Conservation (phyloP, 2,113 vertebrate genomes). For the Equus przewalskii region DNA sequence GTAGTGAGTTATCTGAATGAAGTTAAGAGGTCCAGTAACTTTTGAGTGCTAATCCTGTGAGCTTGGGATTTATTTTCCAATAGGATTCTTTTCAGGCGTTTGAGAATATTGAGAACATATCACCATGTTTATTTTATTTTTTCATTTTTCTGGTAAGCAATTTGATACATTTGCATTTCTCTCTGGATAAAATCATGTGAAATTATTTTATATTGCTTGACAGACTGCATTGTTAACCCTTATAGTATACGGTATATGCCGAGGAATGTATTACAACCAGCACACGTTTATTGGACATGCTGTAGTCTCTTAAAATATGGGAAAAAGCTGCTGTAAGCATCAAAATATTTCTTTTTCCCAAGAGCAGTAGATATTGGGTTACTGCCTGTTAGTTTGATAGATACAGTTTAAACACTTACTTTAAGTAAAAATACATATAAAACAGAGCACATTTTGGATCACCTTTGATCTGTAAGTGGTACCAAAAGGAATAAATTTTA, state of each 20-base stretch:
- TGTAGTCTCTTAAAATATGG: conserved; percentile 60
- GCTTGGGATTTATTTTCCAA: not conserved
- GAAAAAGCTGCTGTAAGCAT: not conserved
- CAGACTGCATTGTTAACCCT: not conserved
- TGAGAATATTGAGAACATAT: not conserved
- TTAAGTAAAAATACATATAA: conserved; percentile 72
- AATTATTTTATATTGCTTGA: not conserved
- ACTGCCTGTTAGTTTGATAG: conserved; percentile 62
- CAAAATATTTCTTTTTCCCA: conserved; percentile 54
- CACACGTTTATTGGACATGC: not conserved
- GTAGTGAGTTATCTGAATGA: not conserved
- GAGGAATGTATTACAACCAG: not conserved
- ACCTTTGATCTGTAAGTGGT: conserved; percentile 61
- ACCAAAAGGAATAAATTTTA: conserved; percentile 54
- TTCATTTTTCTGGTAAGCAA: conserved; percentile 47
- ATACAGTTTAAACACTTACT: conserved; percentile 77
- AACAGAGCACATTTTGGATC: conserved; percentile 69
- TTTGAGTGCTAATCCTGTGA: not conserved
- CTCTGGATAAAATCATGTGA: conserved; percentile 59
- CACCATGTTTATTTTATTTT: not conserved
- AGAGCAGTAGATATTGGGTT: conserved; percentile 29
- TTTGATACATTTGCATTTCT: conserved; percentile 55
- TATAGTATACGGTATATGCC: not conserved
- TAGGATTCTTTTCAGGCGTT: not conserved
- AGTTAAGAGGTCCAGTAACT: not conserved